Conservation (phyloP, 53 echinoderm and acorn worm species). For the Mesocentrotus franciscanus region DNA sequence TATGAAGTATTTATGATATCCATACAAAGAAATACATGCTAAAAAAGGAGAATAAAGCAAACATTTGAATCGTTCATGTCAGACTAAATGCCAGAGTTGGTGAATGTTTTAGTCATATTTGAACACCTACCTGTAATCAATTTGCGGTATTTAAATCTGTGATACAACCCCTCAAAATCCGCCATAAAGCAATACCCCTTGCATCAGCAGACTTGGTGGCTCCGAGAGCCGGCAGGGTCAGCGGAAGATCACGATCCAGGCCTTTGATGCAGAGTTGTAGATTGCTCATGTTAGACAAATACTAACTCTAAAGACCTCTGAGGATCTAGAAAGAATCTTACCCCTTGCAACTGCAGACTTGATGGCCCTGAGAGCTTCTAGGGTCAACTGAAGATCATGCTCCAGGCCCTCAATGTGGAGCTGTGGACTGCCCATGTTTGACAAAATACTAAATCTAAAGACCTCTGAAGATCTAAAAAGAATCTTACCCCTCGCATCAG, state of each 20-base stretch:
- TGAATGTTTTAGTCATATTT: no score
- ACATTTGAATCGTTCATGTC: no score
- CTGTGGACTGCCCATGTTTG: slow-evolving; percentile 46
- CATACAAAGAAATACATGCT: no score
- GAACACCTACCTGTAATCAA: no score
- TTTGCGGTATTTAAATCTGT: no score
- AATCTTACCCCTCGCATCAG: slow-evolving; percentile 77
- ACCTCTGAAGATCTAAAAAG: not conserved
- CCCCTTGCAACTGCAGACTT: slow-evolving; percentile 79
- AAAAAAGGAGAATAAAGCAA: no score
- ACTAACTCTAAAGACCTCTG: not conserved
- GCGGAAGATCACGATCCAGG: slow-evolving; percentile 73
- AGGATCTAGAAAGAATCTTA: not conserved
- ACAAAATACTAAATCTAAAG: not conserved
- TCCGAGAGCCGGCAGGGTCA: slow-evolving; percentile 67
- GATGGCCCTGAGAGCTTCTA: slow-evolving; percentile 75
- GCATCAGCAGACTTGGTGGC: slow-evolving; percentile 72
- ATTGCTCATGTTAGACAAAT: not conserved
- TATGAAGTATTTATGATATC: no score
- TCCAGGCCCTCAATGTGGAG: slow-evolving; percentile 75
- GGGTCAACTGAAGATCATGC: slow-evolving; percentile 74
- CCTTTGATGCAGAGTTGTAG: slow-evolving; percentile 66
- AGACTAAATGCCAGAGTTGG: no score
- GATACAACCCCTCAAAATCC: no score
- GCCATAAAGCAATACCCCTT: slow-evolving; percentile 61